Conservation (phyloP, 2,797 vertebrate species). For the Tenualosa ilisha region DNA sequence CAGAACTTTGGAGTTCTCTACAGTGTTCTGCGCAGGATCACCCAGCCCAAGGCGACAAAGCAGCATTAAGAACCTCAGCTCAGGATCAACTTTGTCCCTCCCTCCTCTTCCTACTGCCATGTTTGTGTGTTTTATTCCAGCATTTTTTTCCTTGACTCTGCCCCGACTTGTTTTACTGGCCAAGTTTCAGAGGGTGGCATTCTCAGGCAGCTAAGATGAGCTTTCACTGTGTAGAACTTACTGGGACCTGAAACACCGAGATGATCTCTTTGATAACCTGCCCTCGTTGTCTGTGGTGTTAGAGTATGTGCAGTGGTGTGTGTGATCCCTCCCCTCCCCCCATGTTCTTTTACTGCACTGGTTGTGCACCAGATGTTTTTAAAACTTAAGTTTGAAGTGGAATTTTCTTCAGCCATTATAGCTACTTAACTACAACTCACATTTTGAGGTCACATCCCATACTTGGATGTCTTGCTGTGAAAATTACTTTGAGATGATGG, state of each 20-base stretch:
- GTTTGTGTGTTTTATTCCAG: constrained; percentile 25
- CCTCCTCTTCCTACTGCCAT: background rate
- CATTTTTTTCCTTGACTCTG: constrained; percentile 24
- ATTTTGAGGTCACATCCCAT: background rate
- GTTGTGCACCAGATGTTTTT: constrained; percentile 1
- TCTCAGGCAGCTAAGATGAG: constrained; percentile 69
- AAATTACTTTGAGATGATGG: constrained; percentile 1
- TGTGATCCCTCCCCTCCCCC: background rate
- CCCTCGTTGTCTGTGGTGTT: background rate
- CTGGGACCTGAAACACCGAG: constrained; percentile 36
- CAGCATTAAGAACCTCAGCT: constrained; percentile 74
- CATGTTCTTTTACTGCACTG: background rate
- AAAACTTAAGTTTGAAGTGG: background rate
- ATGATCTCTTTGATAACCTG: constrained; percentile 30
- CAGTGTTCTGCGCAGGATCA: constrained; percentile 84
- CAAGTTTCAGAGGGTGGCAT: constrained; percentile 49
- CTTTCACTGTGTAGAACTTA: constrained; percentile 51
- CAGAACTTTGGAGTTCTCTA: constrained; percentile 94
- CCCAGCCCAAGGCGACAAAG: constrained; percentile 83
- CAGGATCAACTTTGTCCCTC: background rate
- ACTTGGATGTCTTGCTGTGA: constrained; percentile 1
- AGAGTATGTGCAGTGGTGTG: background rate
- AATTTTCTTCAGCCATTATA: background rate
- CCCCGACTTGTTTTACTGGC: constrained; percentile 40
- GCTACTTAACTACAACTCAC: background rate